Evolutionary conservation across 1,140 invertebrate genomes (phyloP), one percentile per base, ranked within the genome.

Genomic region (Probaryconus sp.): DNA sequence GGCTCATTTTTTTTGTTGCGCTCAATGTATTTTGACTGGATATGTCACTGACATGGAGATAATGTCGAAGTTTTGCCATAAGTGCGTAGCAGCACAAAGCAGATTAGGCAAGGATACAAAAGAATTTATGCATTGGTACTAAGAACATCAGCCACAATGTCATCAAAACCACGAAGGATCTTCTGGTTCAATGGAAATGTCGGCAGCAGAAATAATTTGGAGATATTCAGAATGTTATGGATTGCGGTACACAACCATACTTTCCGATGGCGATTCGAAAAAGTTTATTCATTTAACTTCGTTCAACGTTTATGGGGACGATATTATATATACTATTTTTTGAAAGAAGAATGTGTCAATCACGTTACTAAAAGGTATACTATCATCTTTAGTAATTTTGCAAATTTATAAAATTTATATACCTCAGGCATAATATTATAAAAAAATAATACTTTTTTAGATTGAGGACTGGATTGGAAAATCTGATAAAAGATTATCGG

Each of bases 271-370:
- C 9, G 45, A 45, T 35, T 33, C n/a, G 1, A 35, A 33, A 21
- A 50, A 28, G 9, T 50, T 33, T 35, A 48, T 31, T 2, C 30
- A 50, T 21, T 50, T 50, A 9, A 33, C 28, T 6, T 4, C 7
- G 2, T 35, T 50, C 16, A 33, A 33, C 0, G 17, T 50, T 33
- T 50, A 35, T 7, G 17, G 30, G n/a, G 30, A 31, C n/a, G n/a
- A 6, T 10, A 2, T 7, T 7, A 20, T 16, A 3, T n/a, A 50
- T n/a, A n/a, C n/a, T n/a, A n/a, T n/a, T n/a, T n/a, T n/a, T n/a
- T n/a, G 11, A 50, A 50, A 47, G 26, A 47, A 47, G 43, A 47
- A 26, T 43, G 40, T 9, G 45, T 33, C 17, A 50, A 50, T 20
- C 45, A 50, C 11, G 30, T 50, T 4, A 2, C 18, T 1, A 50